phyloP scores from a whole-genome alignment of 2,888 invertebrate species.

The Lapara coniferarum region DNA sequence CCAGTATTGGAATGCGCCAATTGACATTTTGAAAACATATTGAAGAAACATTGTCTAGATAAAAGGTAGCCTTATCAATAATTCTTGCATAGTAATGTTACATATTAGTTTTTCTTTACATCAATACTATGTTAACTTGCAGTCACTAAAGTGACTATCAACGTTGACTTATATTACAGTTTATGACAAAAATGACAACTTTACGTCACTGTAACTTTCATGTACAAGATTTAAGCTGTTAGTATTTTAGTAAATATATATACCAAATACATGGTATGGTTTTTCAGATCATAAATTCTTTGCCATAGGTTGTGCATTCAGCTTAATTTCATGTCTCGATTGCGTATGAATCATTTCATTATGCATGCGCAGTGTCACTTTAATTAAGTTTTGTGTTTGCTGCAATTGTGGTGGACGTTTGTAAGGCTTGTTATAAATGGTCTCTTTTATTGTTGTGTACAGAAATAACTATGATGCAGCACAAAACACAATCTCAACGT shows the following conservation, averaged over 20 bases:
- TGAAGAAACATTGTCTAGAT: not conserved
- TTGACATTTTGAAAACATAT: conserved; percentile 1
- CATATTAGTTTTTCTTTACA: not conserved
- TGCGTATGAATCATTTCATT: conserved; percentile 74
- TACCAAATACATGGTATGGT: not conserved
- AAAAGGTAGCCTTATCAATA: not conserved
- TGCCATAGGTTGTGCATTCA: not conserved
- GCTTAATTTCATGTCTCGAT: conserved; percentile 21
- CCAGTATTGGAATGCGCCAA: not conserved
- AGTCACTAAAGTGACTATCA: not conserved
- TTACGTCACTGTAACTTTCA: too few relatives aligned
- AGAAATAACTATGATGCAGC: conserved; percentile 69
- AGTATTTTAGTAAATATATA: too few relatives aligned
- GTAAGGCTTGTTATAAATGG: conserved; percentile 59
- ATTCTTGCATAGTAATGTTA: not conserved
- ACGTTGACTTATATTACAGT: too few relatives aligned
- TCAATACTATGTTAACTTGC: not conserved
- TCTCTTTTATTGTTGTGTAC: conserved; percentile 60
- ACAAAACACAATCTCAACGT: conserved; percentile 26
- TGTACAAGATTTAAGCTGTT: too few relatives aligned
- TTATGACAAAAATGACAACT: too few relatives aligned
- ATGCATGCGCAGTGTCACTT: conserved; percentile 75
- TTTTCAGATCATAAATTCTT: not conserved
- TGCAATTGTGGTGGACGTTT: conserved; percentile 69
- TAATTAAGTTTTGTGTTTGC: conserved; percentile 75